Percentiles rank a stretch among this genome's conserved stretches.
phyloP scores from a whole-genome alignment of 2,113 vertebrate species.

The Passer montanus region DNA sequence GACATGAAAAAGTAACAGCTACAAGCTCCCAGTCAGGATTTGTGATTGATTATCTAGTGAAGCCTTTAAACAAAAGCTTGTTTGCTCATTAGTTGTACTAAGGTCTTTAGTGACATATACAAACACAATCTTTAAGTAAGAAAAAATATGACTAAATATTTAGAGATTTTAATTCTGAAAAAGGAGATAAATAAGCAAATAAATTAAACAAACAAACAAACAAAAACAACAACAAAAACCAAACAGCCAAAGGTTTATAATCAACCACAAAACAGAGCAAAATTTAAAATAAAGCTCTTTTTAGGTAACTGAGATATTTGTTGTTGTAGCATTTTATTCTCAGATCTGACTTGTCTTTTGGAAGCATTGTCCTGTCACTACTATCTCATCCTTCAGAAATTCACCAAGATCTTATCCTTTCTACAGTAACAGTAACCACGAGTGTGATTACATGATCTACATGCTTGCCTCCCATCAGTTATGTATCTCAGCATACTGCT shows the following conservation, averaged over 20 bases:
- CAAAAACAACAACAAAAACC: not conserved
- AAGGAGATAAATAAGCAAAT: not conserved
- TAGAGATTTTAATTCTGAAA: not conserved
- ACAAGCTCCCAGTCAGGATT: slow-evolving; percentile 4
- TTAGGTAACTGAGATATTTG: not conserved
- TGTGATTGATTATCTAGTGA: slow-evolving; percentile 33
- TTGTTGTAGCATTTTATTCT: not conserved
- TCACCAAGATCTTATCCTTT: not conserved
- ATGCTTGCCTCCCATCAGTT: not conserved
- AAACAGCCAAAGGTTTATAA: not conserved
- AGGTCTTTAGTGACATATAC: slow-evolving; percentile 31
- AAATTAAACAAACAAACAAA: not conserved
- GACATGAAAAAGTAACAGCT: slow-evolving; percentile 29
- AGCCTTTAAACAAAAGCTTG: slow-evolving; percentile 28
- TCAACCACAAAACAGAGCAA: not conserved
- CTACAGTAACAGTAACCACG: not conserved
- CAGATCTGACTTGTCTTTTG: not conserved
- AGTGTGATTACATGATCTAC: not conserved
- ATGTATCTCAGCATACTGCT: not conserved
- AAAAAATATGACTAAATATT: not conserved
- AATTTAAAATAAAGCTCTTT: not conserved
- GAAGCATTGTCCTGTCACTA: not conserved
- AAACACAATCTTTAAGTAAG: slow-evolving; percentile 18
- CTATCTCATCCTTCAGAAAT: not conserved
- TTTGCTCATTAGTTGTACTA: slow-evolving; percentile 47